These are phyloP conservation scores for Zaprionus inermis DNA, from an alignment of 1,140 invertebrate genomes.

Conservation along the genomic window DNA sequence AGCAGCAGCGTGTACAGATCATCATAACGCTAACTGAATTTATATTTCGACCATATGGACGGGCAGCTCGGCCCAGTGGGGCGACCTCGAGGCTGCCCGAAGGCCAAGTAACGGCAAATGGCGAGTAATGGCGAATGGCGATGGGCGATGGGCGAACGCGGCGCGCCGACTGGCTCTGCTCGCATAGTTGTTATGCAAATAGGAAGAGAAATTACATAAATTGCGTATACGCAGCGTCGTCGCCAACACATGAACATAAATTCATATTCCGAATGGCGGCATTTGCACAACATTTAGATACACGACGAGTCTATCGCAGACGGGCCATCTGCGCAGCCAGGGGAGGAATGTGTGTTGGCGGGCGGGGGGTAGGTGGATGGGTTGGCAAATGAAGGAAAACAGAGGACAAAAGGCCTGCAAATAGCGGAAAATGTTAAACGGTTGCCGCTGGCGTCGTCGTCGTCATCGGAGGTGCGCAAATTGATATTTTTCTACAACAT, in stretches of 20 bases:
- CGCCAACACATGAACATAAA: constrained; percentile 74
- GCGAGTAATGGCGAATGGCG: constrained; percentile 9
- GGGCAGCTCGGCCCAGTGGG: neutral
- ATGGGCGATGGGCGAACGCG: neutral
- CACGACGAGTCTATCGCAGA: constrained; percentile 46
- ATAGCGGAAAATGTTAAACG: constrained; percentile 82
- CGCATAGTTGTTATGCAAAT: constrained; percentile 78
- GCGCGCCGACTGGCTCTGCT: constrained; percentile 18
- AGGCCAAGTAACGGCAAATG: constrained; percentile 15
- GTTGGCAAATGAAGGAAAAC: constrained; percentile 66
- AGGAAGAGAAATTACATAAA: constrained; percentile 77
- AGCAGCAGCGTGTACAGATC: constrained; percentile 13
- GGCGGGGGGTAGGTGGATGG: constrained; percentile 11
- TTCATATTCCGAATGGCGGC: constrained; percentile 76
- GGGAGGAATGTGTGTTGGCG: constrained; percentile 22
- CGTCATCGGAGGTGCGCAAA: constrained; percentile 74
- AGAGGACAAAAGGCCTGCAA: constrained; percentile 71
- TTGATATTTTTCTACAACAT: constrained; percentile 82
- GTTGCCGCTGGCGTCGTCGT: constrained; percentile 33
- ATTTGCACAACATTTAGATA: constrained; percentile 79
- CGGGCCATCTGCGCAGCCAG: constrained; percentile 14
- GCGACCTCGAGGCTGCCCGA: neutral
- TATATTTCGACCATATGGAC: constrained; percentile 24
- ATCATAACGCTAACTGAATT: constrained; percentile 37
- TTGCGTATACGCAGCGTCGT: constrained; percentile 75